Percentiles rank a stretch among this genome's conserved stretches.
Conservation (phyloP, 2,113 vertebrate species). For the Calyptommatus sinebrachiatus region DNA sequence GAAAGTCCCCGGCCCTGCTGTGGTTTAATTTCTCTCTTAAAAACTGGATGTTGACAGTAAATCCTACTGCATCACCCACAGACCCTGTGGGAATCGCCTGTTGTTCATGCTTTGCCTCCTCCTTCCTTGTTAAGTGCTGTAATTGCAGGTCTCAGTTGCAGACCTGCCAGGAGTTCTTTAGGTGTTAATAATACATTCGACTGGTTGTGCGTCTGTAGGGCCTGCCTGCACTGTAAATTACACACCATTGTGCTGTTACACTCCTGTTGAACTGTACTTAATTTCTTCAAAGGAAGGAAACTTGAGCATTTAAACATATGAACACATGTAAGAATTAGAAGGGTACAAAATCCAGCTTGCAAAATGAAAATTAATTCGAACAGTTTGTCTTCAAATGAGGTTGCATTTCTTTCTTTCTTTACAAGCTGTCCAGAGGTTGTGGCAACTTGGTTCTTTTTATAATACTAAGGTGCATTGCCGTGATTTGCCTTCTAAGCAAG, state of each 20-base stretch:
- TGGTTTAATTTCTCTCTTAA: conserved; percentile 3
- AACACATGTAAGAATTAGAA: too few relatives aligned
- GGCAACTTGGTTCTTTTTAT: too few relatives aligned
- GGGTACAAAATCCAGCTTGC: too few relatives aligned
- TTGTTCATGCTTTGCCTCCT: conserved; percentile 10
- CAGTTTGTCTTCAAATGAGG: too few relatives aligned
- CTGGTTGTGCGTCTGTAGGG: conserved; percentile 25
- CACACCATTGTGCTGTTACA: background rate
- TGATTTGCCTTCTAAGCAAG: too few relatives aligned
- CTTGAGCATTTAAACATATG: background rate
- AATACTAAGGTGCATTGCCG: too few relatives aligned
- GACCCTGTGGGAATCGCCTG: conserved; percentile 6
- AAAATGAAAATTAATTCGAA: too few relatives aligned
- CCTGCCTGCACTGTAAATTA: conserved; percentile 21
- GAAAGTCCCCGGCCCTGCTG: background rate
- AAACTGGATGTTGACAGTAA: conserved; percentile 28
- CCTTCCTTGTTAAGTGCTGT: conserved; percentile 14
- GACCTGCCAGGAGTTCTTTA: conserved; percentile 25
- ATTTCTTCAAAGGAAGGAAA: background rate
- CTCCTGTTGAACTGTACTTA: background rate
- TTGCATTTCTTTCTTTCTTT: too few relatives aligned
- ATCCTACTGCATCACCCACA: conserved; percentile 21
- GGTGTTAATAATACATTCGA: conserved; percentile 34
- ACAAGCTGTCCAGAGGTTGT: too few relatives aligned
- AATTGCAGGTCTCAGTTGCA: conserved; percentile 33